phyloP scores from a whole-genome alignment of 2,888 invertebrate species.

The Charanyca ferruginea region DNA sequence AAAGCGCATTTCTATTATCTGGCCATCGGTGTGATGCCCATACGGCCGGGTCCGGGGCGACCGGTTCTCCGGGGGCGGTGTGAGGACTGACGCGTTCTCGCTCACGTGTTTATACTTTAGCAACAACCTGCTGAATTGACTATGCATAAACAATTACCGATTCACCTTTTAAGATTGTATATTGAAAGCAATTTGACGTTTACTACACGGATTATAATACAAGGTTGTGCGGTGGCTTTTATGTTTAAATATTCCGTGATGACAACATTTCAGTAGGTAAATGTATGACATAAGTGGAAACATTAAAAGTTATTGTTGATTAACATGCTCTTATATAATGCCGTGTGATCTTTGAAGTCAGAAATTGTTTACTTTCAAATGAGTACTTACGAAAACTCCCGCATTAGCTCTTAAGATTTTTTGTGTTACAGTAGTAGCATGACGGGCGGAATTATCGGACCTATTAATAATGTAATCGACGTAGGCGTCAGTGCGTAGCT shows the following conservation, averaged over 20 bases:
- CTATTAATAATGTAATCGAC: constrained; percentile 87
- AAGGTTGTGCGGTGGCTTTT: constrained; percentile 46
- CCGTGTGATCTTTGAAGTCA: constrained; percentile 23
- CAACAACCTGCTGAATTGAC: constrained; percentile 73
- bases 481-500: constrained; percentile 81
- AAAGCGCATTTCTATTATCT: constrained; percentile 91
- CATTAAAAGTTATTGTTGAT: constrained; percentile 24
- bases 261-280: constrained; percentile 25
- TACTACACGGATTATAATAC: constrained; percentile 40
- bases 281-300: constrained; percentile 10
- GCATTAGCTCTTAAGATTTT: constrained; percentile 66
- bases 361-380: constrained; percentile 43
- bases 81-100: constrained; percentile 67
- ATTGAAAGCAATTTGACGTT: constrained; percentile 61
- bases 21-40: constrained; percentile 84
- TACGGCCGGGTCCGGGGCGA: constrained; percentile 72
- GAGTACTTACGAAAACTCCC: constrained; percentile 30
- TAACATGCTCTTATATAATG: constrained; percentile 2
- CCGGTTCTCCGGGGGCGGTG: constrained; percentile 79
- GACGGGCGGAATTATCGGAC: constrained; percentile 82
- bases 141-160: constrained; percentile 77
- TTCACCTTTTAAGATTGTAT: constrained; percentile 64
- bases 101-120: constrained; percentile 74
- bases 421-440: constrained; percentile 71
- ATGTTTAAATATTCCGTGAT: constrained; percentile 16